These are phyloP conservation scores for Agriopis leucophaearia DNA, from an alignment of 2,888 invertebrate genomes.

Conservation along the genomic window DNA sequence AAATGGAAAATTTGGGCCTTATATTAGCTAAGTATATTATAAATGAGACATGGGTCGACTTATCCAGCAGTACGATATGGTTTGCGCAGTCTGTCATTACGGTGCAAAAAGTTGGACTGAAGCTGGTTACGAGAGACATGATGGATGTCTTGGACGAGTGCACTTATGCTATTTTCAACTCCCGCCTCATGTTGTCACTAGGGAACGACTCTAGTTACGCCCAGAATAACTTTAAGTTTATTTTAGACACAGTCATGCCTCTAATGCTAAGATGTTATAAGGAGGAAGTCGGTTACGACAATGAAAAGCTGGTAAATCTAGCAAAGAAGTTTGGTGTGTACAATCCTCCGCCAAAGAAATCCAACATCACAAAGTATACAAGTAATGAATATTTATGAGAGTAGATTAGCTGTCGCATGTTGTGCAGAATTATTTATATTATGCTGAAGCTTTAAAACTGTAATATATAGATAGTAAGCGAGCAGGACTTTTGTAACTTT, in stretches of 20 bases:
- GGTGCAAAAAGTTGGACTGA: conserved; percentile 91
- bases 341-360: conserved; percentile 86
- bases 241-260: conserved; percentile 88
- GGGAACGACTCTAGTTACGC: conserved; percentile 79
- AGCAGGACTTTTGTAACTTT: conserved; percentile 84
- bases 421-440: conserved; percentile 80
- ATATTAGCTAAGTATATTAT: conserved; percentile 89
- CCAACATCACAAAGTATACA: conserved; percentile 89
- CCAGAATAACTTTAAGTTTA: conserved; percentile 90
- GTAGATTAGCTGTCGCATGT: conserved; percentile 61
- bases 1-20: conserved; percentile 90
- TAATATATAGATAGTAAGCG: conserved; percentile 84
- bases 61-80: conserved; percentile 93
- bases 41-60: conserved; percentile 89
- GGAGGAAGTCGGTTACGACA: conserved; percentile 87
- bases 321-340: conserved; percentile 85
- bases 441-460: conserved; percentile 85
- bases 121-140: conserved; percentile 91
- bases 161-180: conserved; percentile 90
- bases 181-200: conserved; percentile 88
- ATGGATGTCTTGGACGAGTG: conserved; percentile 91
- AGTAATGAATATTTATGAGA: conserved; percentile 88
- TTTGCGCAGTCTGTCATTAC: conserved; percentile 92
- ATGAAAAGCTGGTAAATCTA: conserved; percentile 80
- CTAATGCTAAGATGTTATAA: conserved; percentile 88